Evolutionary conservation across 2,797 vertebrate species (phyloP).

Genomic region (Epinephelus coioides): DNA sequence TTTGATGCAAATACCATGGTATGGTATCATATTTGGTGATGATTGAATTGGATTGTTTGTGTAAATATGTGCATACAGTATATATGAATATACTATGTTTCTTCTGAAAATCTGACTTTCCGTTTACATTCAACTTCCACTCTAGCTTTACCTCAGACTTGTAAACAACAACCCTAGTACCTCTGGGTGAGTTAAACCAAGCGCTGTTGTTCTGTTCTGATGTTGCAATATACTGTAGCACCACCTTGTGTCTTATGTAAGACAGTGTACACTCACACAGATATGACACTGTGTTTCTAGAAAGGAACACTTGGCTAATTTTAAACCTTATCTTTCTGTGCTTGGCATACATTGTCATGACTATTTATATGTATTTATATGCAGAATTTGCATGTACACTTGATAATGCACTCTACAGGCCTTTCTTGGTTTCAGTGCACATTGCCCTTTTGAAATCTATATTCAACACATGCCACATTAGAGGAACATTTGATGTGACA

Average conservation of each 20-base stretch:
- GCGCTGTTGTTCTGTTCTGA: neutral
- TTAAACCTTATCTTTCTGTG: neutral
- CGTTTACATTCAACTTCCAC: neutral
- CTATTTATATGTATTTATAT: too few relatives aligned
- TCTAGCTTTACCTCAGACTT: neutral
- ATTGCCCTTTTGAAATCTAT: neutral
- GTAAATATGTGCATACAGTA: neutral
- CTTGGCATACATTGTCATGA: neutral
- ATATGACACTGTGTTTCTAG: neutral
- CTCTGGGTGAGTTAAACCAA: neutral
- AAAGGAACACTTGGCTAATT: neutral
- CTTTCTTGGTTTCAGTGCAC: constrained; percentile 9
- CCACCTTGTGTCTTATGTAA: constrained; percentile 58
- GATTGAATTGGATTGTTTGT: neutral
- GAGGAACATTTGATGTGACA: neutral
- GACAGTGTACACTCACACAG: neutral
- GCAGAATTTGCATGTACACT: too few relatives aligned
- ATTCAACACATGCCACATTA: constrained; percentile 5
- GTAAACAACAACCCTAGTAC: neutral
- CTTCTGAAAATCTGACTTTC: too few relatives aligned
- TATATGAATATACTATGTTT: neutral
- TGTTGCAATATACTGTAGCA: constrained; percentile 26
- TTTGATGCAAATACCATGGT: neutral
- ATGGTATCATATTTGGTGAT: neutral
- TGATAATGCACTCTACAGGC: too few relatives aligned